These are phyloP conservation scores for Poeciliopsis paucimaculata DNA, from an alignment of 2,797 vertebrate genomes.

Conservation along the genomic window DNA sequence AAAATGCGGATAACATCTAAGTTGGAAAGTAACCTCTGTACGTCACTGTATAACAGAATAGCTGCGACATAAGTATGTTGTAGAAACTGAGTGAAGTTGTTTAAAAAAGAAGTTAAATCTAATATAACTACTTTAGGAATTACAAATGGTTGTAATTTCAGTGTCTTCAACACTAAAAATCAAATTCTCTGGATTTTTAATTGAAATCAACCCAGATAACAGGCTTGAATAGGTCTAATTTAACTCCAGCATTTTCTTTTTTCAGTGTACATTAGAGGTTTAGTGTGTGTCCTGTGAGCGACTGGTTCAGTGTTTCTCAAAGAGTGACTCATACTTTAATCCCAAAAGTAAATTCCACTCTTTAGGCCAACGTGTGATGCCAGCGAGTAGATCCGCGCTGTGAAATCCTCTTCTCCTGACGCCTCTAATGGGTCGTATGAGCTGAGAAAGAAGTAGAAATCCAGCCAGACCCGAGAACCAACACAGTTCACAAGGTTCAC, in stretches of 20 bases:
- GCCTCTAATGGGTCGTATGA: constrained; percentile 55
- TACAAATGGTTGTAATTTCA: not conserved
- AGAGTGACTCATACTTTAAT: constrained; percentile 50
- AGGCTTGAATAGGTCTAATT: not conserved
- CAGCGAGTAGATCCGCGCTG: constrained; percentile 44
- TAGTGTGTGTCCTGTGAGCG: not conserved
- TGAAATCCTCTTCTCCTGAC: constrained; percentile 46
- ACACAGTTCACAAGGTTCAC: constrained; percentile 57
- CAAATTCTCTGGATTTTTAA: not conserved
- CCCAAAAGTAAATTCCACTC: constrained; percentile 39
- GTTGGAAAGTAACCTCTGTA: not conserved
- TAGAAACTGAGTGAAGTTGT: too few species aligned
- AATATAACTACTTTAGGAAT: too few species aligned
- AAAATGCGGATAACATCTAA: not conserved
- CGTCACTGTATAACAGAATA: not conserved
- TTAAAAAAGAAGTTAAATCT: not conserved
- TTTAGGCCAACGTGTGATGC: constrained; percentile 42
- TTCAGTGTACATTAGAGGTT: not conserved
- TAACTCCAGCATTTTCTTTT: not conserved
- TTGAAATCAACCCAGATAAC: not conserved
- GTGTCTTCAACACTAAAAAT: too few species aligned
- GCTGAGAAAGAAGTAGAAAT: constrained; percentile 46
- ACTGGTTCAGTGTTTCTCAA: constrained; percentile 17
- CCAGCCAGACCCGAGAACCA: constrained; percentile 45
- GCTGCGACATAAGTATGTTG: not conserved